A percentile compares a stretch with the other conserved stretches of the same genome.
Evolutionary conservation across 1,140 invertebrate genomes (phyloP).

Genomic region (Bombus sylvicola): DNA sequence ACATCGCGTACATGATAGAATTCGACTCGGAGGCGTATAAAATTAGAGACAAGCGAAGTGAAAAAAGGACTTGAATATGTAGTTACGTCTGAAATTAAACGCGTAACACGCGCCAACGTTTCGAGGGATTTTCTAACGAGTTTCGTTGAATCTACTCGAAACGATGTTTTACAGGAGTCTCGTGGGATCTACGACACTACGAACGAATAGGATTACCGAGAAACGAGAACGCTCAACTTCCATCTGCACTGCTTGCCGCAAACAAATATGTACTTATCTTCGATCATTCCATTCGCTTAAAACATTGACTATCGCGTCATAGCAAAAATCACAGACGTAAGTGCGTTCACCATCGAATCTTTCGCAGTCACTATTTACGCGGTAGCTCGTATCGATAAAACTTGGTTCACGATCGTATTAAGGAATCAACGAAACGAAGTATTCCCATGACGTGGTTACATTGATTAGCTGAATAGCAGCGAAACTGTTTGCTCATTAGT

Average conservation of each 20-base stretch:
- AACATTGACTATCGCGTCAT: not conserved
- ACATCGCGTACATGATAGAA: not conserved
- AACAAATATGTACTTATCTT: not conserved
- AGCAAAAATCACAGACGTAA: constrained; percentile 5
- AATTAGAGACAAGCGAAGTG: not conserved
- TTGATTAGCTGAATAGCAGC: not conserved
- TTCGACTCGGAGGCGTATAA: not conserved
- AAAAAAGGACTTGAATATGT: constrained; percentile 23
- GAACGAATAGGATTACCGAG: not conserved
- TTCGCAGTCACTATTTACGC: not conserved
- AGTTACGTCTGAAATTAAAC: constrained; percentile 10
- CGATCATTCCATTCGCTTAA: not conserved
- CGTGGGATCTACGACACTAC: not conserved
- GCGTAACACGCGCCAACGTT: not conserved
- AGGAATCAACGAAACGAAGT: constrained; percentile 21
- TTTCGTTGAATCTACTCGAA: not conserved
- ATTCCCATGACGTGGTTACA: not conserved
- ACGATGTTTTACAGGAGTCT: not conserved
- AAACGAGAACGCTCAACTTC: not conserved
- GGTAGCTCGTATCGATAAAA: not conserved
- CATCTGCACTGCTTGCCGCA: not conserved
- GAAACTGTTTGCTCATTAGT: not conserved
- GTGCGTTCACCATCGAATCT: not conserved
- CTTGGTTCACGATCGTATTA: not conserved
- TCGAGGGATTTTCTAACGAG: not conserved